Conservation (phyloP, 1,140 invertebrate genomes). For the Helicoverpa armigera region DNA sequence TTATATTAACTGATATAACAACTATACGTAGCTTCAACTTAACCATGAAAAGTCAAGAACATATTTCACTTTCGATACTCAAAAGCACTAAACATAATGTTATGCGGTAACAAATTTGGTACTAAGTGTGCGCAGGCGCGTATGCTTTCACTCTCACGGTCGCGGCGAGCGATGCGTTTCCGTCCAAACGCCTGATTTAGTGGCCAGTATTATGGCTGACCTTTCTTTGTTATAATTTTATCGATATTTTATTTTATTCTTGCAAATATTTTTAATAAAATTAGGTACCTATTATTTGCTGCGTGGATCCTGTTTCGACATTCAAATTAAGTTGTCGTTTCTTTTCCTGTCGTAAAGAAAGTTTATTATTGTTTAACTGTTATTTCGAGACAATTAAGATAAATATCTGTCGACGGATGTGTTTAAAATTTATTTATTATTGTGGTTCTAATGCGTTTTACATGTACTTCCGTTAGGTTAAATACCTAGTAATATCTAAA, state of each 20-base stretch:
- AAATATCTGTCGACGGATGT: constrained; percentile 1
- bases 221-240: constrained; percentile 15
- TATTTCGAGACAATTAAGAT: not conserved
- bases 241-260: not conserved
- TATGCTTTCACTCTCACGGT: constrained; percentile 67
- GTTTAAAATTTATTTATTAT: not conserved
- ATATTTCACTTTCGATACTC: constrained; percentile 19
- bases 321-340: not conserved
- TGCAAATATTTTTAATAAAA: not conserved
- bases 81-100: constrained; percentile 32
- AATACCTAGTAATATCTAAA: no score
- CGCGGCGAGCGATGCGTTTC: constrained; percentile 55
- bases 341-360: no score
- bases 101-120: constrained; percentile 46
- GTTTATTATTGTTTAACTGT: not conserved
- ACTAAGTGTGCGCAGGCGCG: constrained; percentile 27
- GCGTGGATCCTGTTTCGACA: not conserved
- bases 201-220: constrained; percentile 27
- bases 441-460: not conserved
- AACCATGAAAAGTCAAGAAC: not conserved
- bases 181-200: constrained; percentile 22
- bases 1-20: no score
- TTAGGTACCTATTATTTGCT: no score
- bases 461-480: no score
- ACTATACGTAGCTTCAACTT: not conserved